Percentiles rank a stretch among this genome's conserved stretches.
Evolutionary conservation across 1,140 invertebrate genomes (phyloP).

Genomic region (Anoplophora glabripennis): DNA sequence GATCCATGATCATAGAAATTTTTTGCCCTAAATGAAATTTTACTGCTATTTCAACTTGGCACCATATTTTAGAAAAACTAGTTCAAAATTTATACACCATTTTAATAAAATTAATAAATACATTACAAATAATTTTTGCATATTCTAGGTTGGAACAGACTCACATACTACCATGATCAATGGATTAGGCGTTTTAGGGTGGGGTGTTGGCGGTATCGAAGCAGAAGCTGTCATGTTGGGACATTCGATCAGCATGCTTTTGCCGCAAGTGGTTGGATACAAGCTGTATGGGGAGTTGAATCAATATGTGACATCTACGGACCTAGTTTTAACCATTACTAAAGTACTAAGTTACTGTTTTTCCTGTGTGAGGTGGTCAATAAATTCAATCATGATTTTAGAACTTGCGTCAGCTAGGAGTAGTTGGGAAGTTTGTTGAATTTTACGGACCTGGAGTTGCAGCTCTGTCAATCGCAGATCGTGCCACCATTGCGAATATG

Average conservation of each 20-base stretch:
- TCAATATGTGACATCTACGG: conserved; percentile 91
- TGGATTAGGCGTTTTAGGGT: conserved; percentile 77
- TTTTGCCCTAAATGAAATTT: no score
- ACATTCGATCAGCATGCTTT: conserved; percentile 93
- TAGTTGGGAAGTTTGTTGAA: conserved; percentile 98
- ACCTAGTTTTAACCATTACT: conserved; percentile 95
- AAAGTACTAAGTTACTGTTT: conserved; percentile 63
- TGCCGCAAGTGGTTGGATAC: conserved; percentile 96
- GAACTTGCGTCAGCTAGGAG: conserved; percentile 89
- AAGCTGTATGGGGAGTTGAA: conserved; percentile 78
- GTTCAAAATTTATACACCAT: no score
- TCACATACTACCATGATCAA: conserved; percentile 99
- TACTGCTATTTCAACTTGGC: no score
- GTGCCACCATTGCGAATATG: conserved; percentile 96
- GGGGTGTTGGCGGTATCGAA: conserved; percentile 81
- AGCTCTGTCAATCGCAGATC: conserved; percentile 89
- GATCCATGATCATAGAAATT: no score
- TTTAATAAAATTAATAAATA: no score
- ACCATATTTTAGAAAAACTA: no score
- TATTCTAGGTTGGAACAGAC: conserved; percentile 81
- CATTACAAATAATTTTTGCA: not conserved
- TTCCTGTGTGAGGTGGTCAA: no score
- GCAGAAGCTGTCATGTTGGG: conserved; percentile 91
- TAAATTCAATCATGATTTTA: conserved; percentile 50
- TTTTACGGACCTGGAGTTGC: conserved; percentile 94